Evolutionary conservation across 2,113 vertebrate genomes (phyloP).

Genomic region (Ginglymostoma cirratum): DNA sequence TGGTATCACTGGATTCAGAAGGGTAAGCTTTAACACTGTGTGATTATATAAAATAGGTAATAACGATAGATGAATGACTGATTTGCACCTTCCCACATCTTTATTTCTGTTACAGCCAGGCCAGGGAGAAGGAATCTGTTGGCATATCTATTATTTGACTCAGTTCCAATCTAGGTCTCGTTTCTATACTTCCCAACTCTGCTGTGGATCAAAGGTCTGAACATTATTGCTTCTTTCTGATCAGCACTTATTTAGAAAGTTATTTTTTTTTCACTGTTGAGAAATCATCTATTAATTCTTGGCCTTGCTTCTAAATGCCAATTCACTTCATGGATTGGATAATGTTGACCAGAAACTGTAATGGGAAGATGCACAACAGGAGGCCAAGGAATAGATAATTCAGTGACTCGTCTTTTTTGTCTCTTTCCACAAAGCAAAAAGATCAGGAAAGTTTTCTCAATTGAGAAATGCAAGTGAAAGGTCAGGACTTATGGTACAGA

Average conservation of each 20-base stretch:
- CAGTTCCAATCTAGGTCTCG: background rate
- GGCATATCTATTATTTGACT: background rate
- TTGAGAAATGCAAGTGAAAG: background rate
- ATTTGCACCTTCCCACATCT: background rate
- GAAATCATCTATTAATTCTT: background rate
- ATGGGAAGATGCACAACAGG: background rate
- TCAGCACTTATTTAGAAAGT: background rate
- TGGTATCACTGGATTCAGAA: background rate
- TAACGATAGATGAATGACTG: background rate
- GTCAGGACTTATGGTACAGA: background rate
- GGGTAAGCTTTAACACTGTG: background rate
- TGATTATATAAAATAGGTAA: background rate
- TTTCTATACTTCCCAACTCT: background rate
- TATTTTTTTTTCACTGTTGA: background rate
- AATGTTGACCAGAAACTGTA: background rate
- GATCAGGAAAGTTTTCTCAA: background rate
- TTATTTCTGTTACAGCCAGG: background rate
- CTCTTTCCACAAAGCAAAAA: background rate
- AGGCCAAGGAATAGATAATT: background rate
- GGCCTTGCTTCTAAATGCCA: conserved; percentile 14
- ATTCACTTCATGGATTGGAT: background rate
- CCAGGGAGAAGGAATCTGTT: background rate
- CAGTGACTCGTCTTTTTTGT: background rate
- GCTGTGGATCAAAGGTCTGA: background rate
- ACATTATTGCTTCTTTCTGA: background rate